Percentiles rank a stretch among this genome's conserved stretches.
These are phyloP conservation scores for Brachypteracias leptosomus DNA, from an alignment of 2,113 vertebrate species.

Conservation along the genomic window DNA sequence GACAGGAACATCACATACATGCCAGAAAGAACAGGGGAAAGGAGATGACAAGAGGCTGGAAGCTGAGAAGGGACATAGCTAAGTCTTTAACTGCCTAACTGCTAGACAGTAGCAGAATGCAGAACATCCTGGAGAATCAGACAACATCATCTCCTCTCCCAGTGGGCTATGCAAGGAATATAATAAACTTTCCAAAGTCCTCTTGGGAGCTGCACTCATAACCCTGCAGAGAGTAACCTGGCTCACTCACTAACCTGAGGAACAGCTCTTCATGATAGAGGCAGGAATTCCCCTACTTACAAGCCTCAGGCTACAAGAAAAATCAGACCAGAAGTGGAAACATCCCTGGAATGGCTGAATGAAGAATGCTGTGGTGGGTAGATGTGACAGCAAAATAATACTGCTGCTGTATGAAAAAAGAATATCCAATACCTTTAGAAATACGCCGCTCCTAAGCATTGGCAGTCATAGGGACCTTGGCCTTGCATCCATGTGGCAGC, in stretches of 20 bases:
- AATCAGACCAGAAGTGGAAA: not conserved
- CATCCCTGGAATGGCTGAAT: not conserved
- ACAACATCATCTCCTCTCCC: not conserved
- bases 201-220: not conserved
- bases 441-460: not conserved
- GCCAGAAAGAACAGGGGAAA: not conserved
- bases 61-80: not conserved
- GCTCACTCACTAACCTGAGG: not conserved
- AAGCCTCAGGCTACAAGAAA: not conserved
- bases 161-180: not conserved
- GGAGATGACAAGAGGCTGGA: not conserved
- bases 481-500: not conserved
- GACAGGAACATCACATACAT: not conserved
- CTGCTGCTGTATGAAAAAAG: not conserved
- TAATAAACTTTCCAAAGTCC: not conserved
- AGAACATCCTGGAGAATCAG: not conserved
- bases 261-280: not conserved
- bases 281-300: not conserved
- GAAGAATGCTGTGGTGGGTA: not conserved
- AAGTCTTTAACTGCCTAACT: not conserved
- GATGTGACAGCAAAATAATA: rapidly evolving
- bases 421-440: not conserved
- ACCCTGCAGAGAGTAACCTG: not conserved
- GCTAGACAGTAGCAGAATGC: not conserved
- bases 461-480: not conserved